Conservation (phyloP, 2,797 vertebrate species). For the Coregonus ussuriensis region DNA sequence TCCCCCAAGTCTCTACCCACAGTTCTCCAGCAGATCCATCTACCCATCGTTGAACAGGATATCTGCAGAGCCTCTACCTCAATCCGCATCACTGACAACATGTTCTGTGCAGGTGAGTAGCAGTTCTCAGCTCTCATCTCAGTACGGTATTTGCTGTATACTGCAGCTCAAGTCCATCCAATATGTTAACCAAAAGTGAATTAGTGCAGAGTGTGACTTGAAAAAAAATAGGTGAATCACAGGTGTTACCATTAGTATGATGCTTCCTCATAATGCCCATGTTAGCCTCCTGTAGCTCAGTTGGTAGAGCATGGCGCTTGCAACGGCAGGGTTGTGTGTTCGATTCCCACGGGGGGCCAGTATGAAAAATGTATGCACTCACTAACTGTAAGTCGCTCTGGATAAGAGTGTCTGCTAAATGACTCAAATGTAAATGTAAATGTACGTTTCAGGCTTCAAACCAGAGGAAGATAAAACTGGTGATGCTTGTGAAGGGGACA, state of each 20-base stretch:
- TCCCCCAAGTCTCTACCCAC: conserved; percentile 62
- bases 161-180: background rate
- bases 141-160: background rate
- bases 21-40: conserved; percentile 86
- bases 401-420: too few relatives aligned
- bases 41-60: conserved; percentile 83
- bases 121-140: background rate
- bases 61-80: conserved; percentile 82
- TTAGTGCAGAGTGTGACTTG: background rate
- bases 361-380: too few relatives aligned
- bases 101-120: conserved; percentile 93
- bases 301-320: too few relatives aligned
- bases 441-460: conserved; percentile 76
- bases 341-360: too few relatives aligned
- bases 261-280: background rate
- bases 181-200: too few relatives aligned
- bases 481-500: conserved; percentile 95
- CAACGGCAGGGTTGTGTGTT: too few relatives aligned
- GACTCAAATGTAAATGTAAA: too few relatives aligned
- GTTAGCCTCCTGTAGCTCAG: too few relatives aligned
- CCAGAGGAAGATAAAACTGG: conserved; percentile 73
- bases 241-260: background rate
- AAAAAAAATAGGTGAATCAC: background rate
- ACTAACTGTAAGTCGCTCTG: too few relatives aligned
- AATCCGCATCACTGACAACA: conserved; percentile 88